Base-by-base conservation (phyloP, 2,888 invertebrate genomes). In the Boloria euphrosyne region DNA sequence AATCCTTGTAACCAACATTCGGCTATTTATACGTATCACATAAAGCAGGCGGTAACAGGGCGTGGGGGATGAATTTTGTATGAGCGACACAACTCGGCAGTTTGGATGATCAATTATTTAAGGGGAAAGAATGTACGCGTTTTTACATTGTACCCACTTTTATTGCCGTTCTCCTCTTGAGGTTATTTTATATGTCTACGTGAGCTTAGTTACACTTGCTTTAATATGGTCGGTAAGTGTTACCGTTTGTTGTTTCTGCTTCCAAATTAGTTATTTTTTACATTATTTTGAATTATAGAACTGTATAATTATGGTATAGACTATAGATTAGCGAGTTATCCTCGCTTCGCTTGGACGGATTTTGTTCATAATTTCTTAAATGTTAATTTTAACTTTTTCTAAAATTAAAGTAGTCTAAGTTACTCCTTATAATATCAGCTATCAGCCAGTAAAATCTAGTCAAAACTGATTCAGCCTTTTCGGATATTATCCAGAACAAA, bases 41-140 rank as follows among this genome's bases (percentile, higher is more conserved):
- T 81, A 78, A 78, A 81, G 79, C 82, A 86, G 87, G 90, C 89
- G 89, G 90, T 80, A 90, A 90, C 90, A 87, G 75, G 31, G 31
- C 85, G 80, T 80, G 77, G 84, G 87, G 87, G 81, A 78, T 92
- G 80, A 89, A 92, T 92, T 89, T 89, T 91, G 82, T 84, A 92
- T 87, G 89, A 90, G 87, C 77, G 83, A 92, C 92, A 92, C 91
- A 92, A 89, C 91, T 92, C 91, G 85, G 90, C 92, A 90, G 92
- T 92, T 92, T 90, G 83, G 80, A 75, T 78, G 84, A 89, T 93
- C 84, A 87, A 92, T 89, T 92, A 93, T 93, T 92, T 83, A 92
- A 83, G 85, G 80, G 82, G 87, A 86, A 86, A 86, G 84, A 79
- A 82, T 80, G 77, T 77, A 79, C 78, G 79, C 80, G 80, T 88